Base-by-base conservation (phyloP, 2,797 vertebrate species). In the Helostoma temminkii region DNA sequence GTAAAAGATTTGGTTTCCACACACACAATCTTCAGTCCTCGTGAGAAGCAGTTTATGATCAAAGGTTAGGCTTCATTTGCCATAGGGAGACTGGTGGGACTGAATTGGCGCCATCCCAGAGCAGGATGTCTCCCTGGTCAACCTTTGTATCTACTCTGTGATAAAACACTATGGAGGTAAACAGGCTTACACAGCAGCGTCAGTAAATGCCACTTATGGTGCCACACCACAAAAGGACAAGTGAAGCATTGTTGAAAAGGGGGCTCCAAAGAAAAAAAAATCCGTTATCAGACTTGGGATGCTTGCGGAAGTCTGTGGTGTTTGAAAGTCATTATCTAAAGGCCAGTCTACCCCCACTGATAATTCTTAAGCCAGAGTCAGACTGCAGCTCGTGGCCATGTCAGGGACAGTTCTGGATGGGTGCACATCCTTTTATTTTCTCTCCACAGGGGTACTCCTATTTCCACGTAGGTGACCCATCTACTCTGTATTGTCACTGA, bases 381-480 rank as follows among this genome's bases (percentile, higher is more conserved):
- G 79, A 15, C 85, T 19, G 75, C 53, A 26, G 70, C 76, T 75
- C 66, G 65, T 2, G 60, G 21, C 71, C 81, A 2, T 78, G 86
- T 82, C 83, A 34, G 68, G 80, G 85, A 71, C 81, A 58, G 89
- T 93, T 94, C 90, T 89, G 91, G 89, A 83, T 88, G 90, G 89
- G 61, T 79, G 91, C 88, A 74, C 74, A 7, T 66, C 68, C 78
- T 87, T 93, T 92, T 84, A 91, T 90, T 84, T 78, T 50, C 67
- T 69, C 88, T 2, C 88, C 73, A 42, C 90, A 82, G 90, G 91
- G 85, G 81, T 34, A 76, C 86, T 80, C 82, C 80, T 49, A 7
- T 90, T 88, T 78, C 78, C 80, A 63, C 30, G 75, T 82, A 93
- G 89, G 90, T 93, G 93, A 94, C 89, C 89, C 74, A 5, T 82